Evolutionary conservation across 2,888 invertebrate genomes (phyloP).

Genomic region (Limnephilus marmoratus): DNA sequence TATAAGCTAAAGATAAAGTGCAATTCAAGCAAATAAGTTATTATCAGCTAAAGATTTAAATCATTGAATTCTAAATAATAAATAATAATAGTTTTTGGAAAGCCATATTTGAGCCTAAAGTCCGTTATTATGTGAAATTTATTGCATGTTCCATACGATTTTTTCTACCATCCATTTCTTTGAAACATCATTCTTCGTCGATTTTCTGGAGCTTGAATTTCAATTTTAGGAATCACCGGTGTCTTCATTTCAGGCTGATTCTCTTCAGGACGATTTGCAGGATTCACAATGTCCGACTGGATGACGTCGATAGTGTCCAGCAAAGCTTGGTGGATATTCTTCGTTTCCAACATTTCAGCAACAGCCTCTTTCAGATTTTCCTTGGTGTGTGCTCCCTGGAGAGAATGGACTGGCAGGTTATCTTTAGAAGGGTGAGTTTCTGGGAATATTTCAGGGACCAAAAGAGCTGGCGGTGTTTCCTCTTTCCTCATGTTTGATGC

Average conservation of each 20-base stretch:
- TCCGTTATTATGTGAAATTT: background rate
- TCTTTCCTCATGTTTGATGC: background rate
- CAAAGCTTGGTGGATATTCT: background rate
- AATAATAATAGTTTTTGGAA: background rate
- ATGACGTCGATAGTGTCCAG: background rate
- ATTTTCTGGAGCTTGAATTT: background rate
- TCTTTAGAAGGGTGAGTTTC: background rate
- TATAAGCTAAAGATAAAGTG: no score
- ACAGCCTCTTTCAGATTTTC: background rate
- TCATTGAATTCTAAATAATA: background rate
- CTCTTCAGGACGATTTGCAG: background rate
- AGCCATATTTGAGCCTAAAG: background rate
- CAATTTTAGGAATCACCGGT: background rate
- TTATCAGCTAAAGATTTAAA: background rate
- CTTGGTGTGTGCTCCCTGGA: background rate
- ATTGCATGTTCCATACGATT: background rate
- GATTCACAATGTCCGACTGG: background rate
- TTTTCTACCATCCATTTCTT: background rate
- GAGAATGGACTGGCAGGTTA: background rate
- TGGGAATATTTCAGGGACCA: background rate
- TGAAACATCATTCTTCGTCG: background rate
- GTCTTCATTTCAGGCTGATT: background rate
- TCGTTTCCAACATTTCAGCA: background rate
- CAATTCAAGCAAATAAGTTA: background rate
- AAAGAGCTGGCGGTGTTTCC: background rate